phyloP scores from a whole-genome alignment of 2,113 vertebrate genomes.

The Paracanthobrama guichenoti region DNA sequence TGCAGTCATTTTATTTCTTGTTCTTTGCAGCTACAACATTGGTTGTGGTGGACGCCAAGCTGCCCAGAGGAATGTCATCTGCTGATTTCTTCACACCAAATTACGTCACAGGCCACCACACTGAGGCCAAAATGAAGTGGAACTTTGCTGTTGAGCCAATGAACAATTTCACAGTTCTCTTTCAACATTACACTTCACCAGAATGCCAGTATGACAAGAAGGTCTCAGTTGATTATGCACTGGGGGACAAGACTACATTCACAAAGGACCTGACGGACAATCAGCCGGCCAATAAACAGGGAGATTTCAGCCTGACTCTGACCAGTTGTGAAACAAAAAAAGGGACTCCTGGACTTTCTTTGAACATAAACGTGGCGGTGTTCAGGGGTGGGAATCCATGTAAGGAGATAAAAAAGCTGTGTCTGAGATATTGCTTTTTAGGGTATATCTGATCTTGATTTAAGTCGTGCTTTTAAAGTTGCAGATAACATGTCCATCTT shows the following conservation, averaged over 20 bases:
- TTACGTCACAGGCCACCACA: constrained; percentile 78
- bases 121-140: constrained; percentile 82
- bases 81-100: constrained; percentile 81
- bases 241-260: constrained; percentile 60
- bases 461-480: background rate
- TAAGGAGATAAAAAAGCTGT: constrained; percentile 45
- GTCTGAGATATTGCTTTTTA: constrained; percentile 6
- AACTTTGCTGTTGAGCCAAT: constrained; percentile 79
- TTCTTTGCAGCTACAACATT: constrained; percentile 65
- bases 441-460: background rate
- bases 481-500: background rate
- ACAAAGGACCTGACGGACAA: constrained; percentile 68
- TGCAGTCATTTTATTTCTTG: background rate
- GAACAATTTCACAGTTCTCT: constrained; percentile 81
- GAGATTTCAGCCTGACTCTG: constrained; percentile 84
- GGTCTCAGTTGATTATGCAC: constrained; percentile 78
- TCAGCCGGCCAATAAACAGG: constrained; percentile 81
- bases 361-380: constrained; percentile 80
- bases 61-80: constrained; percentile 74
- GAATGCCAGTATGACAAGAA: constrained; percentile 79
- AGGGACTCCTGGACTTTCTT: constrained; percentile 67
- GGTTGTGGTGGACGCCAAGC: constrained; percentile 79
- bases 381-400: constrained; percentile 73
- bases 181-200: constrained; percentile 75
- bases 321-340: constrained; percentile 81